Evolutionary conservation across 2,888 invertebrate species (phyloP), one percentile per base, ranked within the genome.

Genomic region (Chalcis sispes): DNA sequence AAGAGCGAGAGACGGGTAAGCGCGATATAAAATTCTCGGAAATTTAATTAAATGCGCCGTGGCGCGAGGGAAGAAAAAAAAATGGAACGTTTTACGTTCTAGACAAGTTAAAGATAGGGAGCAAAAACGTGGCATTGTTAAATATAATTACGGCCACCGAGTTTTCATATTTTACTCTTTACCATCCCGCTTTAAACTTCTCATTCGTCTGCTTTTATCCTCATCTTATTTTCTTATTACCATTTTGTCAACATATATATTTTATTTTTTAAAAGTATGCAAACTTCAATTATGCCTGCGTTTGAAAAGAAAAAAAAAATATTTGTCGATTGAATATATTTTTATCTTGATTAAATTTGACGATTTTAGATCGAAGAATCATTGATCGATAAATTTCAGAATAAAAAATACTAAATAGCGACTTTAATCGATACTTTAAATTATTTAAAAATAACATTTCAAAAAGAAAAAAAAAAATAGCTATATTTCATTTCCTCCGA

Each of bases 41-140:
- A 83, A 84, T 86, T 86, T 85, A 85, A 86, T 86, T 85, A 86
- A 86, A 85, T 80, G 81, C 78, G 58, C 80, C 52, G 64, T 54
- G 29, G 40, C 66, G 65, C 59, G 62, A 61, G 71, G 71, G n/a
- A 36, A 13, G 15, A n/a, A 72, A 48, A 42, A 52, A 50, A 27
- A n/a, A n/a, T n/a, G n/a, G 25, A 42, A 32, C 40, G 50, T 27
- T 65, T 8, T 36, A 18, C 46, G 23, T 50, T 65, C 66, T 54
- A 40, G 62, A 66, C 79, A 77, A 79, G 80, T 74, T 67, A 59
- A 46, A 46, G 46, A 73, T 77, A 77, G 81, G 80, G 79, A 80
- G 77, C 2, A 80, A 81, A 81, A 80, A 79, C 76, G 65, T 75
- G 74, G 69, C 80, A 80, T 85, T 86, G 86, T 86, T 86, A 86